These are phyloP conservation scores for Laupala kohalensis DNA, from an alignment of 1,140 invertebrate genomes.

Conservation along the genomic window DNA sequence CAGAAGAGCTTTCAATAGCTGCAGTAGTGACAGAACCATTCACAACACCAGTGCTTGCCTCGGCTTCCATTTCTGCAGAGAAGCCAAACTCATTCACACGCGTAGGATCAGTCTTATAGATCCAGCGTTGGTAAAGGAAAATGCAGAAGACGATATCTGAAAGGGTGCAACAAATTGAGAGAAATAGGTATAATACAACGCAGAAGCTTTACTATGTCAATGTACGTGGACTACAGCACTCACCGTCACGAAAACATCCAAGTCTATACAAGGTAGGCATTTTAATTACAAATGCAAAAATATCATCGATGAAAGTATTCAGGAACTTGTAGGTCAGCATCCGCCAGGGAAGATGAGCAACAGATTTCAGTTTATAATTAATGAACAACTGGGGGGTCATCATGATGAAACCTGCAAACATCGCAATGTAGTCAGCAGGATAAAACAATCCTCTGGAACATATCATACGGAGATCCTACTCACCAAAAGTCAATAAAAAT, in stretches of 20 bases:
- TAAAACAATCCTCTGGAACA: slow-evolving; percentile 7
- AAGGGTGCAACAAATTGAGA: slow-evolving; percentile 25
- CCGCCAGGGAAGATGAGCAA: slow-evolving; percentile 96
- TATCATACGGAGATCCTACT: slow-evolving; percentile 17
- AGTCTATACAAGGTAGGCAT: slow-evolving; percentile 95
- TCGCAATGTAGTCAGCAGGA: neutral
- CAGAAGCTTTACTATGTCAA: neutral
- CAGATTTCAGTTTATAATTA: slow-evolving; percentile 98
- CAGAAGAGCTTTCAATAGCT: neutral
- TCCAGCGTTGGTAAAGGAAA: slow-evolving; percentile 96
- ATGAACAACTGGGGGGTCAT: slow-evolving; percentile 99
- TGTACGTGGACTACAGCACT: slow-evolving; percentile 19
- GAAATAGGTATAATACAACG: neutral
- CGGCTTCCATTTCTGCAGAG: slow-evolving; percentile 40
- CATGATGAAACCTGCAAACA: slow-evolving; percentile 81
- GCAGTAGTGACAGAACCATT: neutral
- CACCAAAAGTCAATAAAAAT: slow-evolving; percentile 91
- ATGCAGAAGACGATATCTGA: slow-evolving; percentile 96
- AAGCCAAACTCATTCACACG: slow-evolving; percentile 96
- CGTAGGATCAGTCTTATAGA: slow-evolving; percentile 89
- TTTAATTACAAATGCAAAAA: slow-evolving; percentile 99
- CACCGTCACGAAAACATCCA: slow-evolving; percentile 92
- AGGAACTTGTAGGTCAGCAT: slow-evolving; percentile 99
- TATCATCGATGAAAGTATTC: slow-evolving; percentile 99
- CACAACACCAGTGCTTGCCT: neutral